Conservation (phyloP, 1,140 invertebrate species). For the Orchestia grillus region DNA sequence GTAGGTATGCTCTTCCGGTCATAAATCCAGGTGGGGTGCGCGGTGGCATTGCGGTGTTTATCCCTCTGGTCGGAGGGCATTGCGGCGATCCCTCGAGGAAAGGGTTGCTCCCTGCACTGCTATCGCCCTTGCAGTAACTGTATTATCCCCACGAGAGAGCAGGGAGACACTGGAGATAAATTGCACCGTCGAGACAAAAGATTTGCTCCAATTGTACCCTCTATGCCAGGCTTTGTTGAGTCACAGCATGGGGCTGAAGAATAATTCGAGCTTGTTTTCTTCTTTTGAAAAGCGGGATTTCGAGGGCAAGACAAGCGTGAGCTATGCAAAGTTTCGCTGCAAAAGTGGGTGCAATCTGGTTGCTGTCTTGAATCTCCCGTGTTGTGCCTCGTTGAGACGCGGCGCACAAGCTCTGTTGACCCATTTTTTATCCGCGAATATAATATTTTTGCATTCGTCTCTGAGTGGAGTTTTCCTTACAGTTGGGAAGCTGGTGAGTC, state of each 20-base stretch:
- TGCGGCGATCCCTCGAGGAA: constrained; percentile 6
- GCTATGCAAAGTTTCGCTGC: background rate
- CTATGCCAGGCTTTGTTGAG: constrained; percentile 9
- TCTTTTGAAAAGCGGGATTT: background rate
- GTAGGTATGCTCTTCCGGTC: background rate
- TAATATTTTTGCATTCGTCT: background rate
- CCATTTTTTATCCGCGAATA: background rate
- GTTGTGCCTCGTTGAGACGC: background rate
- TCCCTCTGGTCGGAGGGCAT: background rate
- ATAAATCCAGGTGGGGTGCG: background rate
- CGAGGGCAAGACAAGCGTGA: background rate
- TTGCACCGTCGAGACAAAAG: constrained; percentile 21
- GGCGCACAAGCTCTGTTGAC: background rate
- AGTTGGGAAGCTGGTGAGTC: background rate
- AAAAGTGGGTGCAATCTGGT: background rate
- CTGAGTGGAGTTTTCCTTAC: background rate
- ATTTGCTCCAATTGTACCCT: constrained; percentile 22
- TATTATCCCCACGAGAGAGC: background rate
- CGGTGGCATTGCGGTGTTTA: background rate
- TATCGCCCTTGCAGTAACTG: background rate
- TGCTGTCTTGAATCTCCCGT: background rate
- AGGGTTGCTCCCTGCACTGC: constrained; percentile 43
- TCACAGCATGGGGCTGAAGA: background rate
- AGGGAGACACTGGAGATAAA: constrained; percentile 23
- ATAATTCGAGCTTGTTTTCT: background rate